Evolutionary conservation across 2,113 vertebrate species (phyloP), one percentile per base, ranked within the genome.

Genomic region (Urocitellus parryii): DNA sequence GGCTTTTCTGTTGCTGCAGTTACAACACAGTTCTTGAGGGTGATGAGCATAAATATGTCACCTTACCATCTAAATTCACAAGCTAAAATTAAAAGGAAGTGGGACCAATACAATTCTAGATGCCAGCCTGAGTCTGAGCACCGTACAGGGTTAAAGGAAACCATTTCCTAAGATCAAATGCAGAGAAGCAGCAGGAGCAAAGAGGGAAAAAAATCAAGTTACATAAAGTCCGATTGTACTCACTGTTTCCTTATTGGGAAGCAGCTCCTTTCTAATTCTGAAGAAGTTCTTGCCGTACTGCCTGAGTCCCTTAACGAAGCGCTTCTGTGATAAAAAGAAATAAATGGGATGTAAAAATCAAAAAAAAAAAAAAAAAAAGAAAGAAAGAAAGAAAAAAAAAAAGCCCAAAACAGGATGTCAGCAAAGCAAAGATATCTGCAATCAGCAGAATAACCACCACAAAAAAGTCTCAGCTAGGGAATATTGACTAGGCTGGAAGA

Each of bases 211-310:
- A 97, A 96, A 32, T 78, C 97, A 79, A 98, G 98, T 98, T 98
- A 98, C 97, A 97, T 98, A 93, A 98, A 98, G 98, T 98, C 91
- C 61, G 16, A 88, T 58, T 96, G 97, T 95, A 97, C 99, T 98
- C 98, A 99, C 99, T 94, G 99, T 99, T 97, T 99, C 99, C 99
- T 99, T 99, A 98, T 98, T 99, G 97, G 99, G 99, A 96, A 99
- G 99, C 97, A 99, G 99, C 97, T 99, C 99, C 98, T 99, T 99
- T 97, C 99, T 99, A 98, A 99, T 99, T 98, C 99, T 99, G 99
- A 99, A 99, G 99, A 99, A 99, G 99, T 99, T 99, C 99, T 99
- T 99, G 97, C 99, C 99, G 97, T 99, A 99, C 98, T 99, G 99
- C 98, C 99, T 98, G 97, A 99, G 98, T 24, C 99, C 99, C 98